Percentiles rank a stretch among this genome's conserved stretches.
These are phyloP conservation scores for Tamias sibiricus DNA, from an alignment of 2,113 vertebrate species.

Conservation along the genomic window DNA sequence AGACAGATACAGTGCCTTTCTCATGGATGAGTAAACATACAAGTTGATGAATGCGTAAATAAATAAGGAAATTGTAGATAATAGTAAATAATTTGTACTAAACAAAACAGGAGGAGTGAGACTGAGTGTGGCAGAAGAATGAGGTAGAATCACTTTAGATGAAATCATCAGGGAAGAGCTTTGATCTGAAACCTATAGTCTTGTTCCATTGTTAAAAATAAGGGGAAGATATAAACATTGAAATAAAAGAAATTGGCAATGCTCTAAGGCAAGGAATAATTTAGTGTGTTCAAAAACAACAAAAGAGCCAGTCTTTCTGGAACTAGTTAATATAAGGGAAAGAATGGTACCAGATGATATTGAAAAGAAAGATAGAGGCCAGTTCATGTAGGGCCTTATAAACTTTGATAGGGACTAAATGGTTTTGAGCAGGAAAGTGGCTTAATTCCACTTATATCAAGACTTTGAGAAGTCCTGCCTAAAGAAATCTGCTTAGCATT, in stretches of 20 bases:
- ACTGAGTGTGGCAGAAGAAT: not conserved
- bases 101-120: not conserved
- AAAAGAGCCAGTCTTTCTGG: not conserved
- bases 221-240: not conserved
- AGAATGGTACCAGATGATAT: not conserved
- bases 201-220: not conserved
- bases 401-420: not conserved
- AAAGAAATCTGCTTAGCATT: constrained; percentile 60
- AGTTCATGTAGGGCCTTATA: not conserved
- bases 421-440: constrained; percentile 48
- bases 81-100: not conserved
- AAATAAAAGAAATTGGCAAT: not conserved
- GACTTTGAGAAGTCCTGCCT: constrained; percentile 20
- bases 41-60: constrained; percentile 44
- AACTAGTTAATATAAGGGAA: not conserved
- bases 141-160: not conserved
- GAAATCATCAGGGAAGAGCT: not conserved
- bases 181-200: not conserved
- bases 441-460: constrained; percentile 38
- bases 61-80: constrained; percentile 7
- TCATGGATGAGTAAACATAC: constrained; percentile 6
- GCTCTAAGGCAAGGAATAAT: not conserved
- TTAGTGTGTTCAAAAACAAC: not conserved
- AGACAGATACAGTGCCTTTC: not conserved
- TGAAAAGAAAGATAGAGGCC: not conserved